phyloP scores from a whole-genome alignment of 2,113 vertebrate species.

The Danionella cerebrum region DNA sequence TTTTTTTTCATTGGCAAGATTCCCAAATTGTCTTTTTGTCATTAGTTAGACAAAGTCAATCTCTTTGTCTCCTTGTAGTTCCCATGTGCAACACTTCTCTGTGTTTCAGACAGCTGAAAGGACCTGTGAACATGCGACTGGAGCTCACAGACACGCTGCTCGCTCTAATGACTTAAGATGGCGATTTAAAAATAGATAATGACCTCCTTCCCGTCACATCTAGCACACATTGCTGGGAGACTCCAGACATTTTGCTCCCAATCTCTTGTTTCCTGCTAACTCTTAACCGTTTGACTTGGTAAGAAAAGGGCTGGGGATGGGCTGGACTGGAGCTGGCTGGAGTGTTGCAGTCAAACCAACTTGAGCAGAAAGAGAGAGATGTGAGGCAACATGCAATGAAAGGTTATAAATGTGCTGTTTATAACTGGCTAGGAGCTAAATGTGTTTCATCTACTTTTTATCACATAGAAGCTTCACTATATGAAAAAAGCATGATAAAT shows the following conservation, averaged over 20 bases:
- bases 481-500: too few species aligned
- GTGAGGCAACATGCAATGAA: too few species aligned
- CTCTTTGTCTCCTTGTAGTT: background rate
- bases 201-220: conserved; percentile 32
- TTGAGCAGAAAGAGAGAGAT: too few species aligned
- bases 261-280: conserved; percentile 9
- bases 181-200: conserved; percentile 38
- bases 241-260: conserved; percentile 27
- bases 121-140: background rate
- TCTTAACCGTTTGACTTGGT: background rate
- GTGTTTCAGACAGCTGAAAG: background rate
- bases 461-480: too few species aligned
- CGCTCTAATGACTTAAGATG: conserved; percentile 20
- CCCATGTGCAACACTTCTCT: background rate
- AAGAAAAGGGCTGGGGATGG: background rate
- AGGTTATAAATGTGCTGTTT: too few species aligned
- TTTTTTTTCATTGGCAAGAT: too few species aligned
- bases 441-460: too few species aligned
- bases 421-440: too few species aligned
- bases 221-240: conserved; percentile 26
- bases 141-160: conserved; percentile 2
- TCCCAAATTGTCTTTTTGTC: too few species aligned
- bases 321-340: background rate
- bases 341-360: too few species aligned
- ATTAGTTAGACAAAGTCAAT: conserved; percentile 12